Percentiles rank a stretch among this genome's conserved stretches.
Conservation (phyloP, 2,113 vertebrate species). For the Stictonetta naevosa region DNA sequence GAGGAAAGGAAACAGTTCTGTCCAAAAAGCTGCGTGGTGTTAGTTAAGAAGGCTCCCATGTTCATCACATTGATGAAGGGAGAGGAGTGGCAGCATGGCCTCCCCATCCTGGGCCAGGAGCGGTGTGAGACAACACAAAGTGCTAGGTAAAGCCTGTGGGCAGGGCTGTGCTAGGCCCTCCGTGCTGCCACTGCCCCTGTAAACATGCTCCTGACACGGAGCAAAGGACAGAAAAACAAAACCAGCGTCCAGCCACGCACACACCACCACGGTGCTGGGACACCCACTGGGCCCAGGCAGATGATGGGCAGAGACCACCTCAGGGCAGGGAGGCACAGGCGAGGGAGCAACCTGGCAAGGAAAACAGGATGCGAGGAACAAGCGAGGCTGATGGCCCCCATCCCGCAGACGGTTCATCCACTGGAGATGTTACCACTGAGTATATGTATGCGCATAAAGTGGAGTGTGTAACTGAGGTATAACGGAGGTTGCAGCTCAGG, state of each 20-base stretch:
- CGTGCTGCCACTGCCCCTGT: fast-evolving
- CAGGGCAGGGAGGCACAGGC: neutral
- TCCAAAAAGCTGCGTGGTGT: fast-evolving
- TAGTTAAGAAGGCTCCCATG: fast-evolving
- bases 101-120: fast-evolving
- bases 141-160: fast-evolving
- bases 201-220: too few relatives aligned
- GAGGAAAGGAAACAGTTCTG: fast-evolving
- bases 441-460: fast-evolving
- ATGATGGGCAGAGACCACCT: neutral
- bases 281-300: fast-evolving
- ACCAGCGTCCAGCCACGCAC: fast-evolving
- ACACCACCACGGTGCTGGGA: neutral
- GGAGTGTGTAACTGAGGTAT: neutral
- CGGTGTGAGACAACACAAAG: fast-evolving
- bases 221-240: too few relatives aligned
- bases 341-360: too few relatives aligned
- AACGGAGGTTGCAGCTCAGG: neutral
- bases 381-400: fast-evolving
- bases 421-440: too few relatives aligned
- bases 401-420: neutral
- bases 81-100: fast-evolving
- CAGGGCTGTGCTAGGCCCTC: too few relatives aligned
- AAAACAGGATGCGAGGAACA: neutral
- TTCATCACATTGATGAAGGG: neutral